Conservation (phyloP, 2,797 vertebrate genomes). For the Coilia nasus region DNA sequence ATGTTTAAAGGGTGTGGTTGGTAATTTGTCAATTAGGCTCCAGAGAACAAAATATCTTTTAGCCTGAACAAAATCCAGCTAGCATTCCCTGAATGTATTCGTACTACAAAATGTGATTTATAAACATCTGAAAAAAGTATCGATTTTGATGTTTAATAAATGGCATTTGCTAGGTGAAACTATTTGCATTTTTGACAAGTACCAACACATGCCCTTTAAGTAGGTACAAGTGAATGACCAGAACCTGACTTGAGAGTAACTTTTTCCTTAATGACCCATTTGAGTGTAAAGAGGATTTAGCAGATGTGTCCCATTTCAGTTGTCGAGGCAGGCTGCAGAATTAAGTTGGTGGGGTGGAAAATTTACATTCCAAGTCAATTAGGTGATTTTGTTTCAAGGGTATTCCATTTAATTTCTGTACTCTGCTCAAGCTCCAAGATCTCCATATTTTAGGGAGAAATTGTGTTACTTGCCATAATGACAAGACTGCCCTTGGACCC, state of each 20-base stretch:
- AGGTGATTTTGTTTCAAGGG: conserved; percentile 3
- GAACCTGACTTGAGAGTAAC: conserved; percentile 84
- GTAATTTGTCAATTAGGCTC: conserved; percentile 71
- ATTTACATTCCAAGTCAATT: conserved; percentile 20
- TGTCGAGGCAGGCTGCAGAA: neutral
- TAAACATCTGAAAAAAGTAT: neutral
- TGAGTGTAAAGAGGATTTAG: conserved; percentile 60
- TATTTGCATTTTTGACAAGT: conserved; percentile 71
- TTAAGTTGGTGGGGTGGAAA: conserved; percentile 37
- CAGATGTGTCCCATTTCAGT: conserved; percentile 1
- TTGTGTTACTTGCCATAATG: neutral
- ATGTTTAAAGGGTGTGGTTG: conserved; percentile 79
- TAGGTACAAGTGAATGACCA: conserved; percentile 81
- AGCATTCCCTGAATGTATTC: neutral
- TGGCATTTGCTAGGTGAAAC: conserved; percentile 53
- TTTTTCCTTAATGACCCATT: conserved; percentile 76
- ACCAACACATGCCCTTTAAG: conserved; percentile 73
- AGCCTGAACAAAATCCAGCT: neutral
- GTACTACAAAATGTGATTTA: neutral
- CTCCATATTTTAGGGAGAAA: neutral
- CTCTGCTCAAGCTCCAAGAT: neutral
- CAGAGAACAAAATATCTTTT: conserved; percentile 35
- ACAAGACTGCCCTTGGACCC: conserved; percentile 10
- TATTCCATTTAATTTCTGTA: conserved; percentile 22
- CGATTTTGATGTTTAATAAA: neutral